Percentiles rank a stretch among this genome's conserved stretches.
Conservation (phyloP, 2,888 invertebrate genomes). For the Hymenopus coronatus region DNA sequence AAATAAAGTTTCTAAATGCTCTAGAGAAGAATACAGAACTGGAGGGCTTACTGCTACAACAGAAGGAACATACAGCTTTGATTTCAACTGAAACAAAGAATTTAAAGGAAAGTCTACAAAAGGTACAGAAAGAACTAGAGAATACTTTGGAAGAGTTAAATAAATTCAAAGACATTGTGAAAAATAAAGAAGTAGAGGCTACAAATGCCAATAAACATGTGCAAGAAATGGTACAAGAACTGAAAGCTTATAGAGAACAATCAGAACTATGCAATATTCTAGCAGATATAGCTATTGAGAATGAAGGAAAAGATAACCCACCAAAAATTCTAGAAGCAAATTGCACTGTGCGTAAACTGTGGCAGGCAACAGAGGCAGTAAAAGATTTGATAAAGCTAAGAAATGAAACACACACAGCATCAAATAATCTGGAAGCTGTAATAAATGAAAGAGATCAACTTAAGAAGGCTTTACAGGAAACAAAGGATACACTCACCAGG, state of each 20-base stretch:
- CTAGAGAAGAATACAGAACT: not conserved
- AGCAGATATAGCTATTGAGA: not conserved
- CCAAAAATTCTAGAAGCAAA: not conserved
- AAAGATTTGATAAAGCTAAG: not conserved
- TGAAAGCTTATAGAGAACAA: not conserved
- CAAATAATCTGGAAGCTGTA: not conserved
- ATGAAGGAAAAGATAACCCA: not conserved
- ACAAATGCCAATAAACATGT: not conserved
- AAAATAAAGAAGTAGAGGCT: not conserved
- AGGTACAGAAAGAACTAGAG: not conserved
- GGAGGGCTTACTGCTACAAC: not conserved
- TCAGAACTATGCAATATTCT: not conserved
- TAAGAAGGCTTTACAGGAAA: not conserved
- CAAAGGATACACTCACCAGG: not conserved
- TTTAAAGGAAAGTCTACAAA: not conserved
- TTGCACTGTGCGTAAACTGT: not conserved
- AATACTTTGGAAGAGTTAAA: not conserved
- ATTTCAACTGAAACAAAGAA: not conserved
- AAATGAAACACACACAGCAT: not conserved
- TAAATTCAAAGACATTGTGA: not conserved
- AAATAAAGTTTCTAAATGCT: not conserved
- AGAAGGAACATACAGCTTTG: not conserved
- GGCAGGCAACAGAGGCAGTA: not conserved
- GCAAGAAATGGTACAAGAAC: not conserved
- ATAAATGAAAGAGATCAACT: not conserved